These are phyloP conservation scores for Drosophila pectinifera DNA, from an alignment of 1,140 invertebrate species.

Conservation along the genomic window DNA sequence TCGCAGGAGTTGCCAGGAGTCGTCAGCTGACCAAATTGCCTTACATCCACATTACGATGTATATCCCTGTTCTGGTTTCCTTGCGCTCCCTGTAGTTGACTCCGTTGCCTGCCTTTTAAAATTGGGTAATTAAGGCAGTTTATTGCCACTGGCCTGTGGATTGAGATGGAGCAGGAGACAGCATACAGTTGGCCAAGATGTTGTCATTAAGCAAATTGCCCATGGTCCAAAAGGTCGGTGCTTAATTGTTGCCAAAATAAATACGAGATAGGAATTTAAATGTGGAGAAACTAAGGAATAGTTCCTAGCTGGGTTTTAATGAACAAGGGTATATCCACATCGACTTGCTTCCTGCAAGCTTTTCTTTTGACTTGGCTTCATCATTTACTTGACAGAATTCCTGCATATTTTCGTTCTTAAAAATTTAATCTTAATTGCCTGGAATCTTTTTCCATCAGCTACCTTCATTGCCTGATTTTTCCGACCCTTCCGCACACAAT, in stretches of 20 bases:
- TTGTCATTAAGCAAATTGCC: conserved; percentile 69
- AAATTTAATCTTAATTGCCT: conserved; percentile 38
- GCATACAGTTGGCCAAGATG: conserved; percentile 55
- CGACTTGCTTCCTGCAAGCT: not conserved
- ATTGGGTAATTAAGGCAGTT: conserved; percentile 83
- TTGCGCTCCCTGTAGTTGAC: not conserved
- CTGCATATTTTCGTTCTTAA: conserved; percentile 6
- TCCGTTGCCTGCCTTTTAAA: conserved; percentile 64
- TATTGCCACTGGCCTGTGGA: conserved; percentile 49
- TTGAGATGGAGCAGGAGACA: conserved; percentile 20
- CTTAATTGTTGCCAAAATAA: conserved; percentile 46
- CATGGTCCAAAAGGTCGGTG: conserved; percentile 17
- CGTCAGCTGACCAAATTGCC: conserved; percentile 62
- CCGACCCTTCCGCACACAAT: conserved; percentile 33
- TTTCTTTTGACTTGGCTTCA: not conserved
- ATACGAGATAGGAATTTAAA: conserved; percentile 8
- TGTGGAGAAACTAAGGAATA: not conserved
- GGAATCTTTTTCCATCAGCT: conserved; percentile 10
- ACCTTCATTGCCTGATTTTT: conserved; percentile 1
- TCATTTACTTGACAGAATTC: not conserved
- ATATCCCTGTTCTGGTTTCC: conserved; percentile 9
- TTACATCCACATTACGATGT: conserved; percentile 74
- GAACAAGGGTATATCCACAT: not conserved
- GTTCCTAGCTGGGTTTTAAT: not conserved
- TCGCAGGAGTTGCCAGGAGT: conserved; percentile 51